Percentiles rank a stretch among this genome's conserved stretches.
These are phyloP conservation scores for Leistus spinibarbis DNA, from an alignment of 2,888 invertebrate species.

Conservation along the genomic window DNA sequence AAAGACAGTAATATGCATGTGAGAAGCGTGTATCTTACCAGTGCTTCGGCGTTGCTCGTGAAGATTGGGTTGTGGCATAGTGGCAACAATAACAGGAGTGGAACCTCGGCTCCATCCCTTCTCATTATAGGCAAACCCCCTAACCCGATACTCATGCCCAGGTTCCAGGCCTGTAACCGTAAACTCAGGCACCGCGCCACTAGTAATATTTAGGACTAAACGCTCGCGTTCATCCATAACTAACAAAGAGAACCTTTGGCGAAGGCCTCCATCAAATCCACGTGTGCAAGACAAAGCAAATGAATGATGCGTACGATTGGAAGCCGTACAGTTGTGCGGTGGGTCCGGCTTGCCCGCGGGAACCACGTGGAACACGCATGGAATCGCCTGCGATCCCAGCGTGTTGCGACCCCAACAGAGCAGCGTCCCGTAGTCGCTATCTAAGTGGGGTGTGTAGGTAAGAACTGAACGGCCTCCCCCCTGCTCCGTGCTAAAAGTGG, in stretches of 20 bases:
- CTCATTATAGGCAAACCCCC: slow-evolving; percentile 70
- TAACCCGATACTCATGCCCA: slow-evolving; percentile 57
- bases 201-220: slow-evolving; percentile 55
- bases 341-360: slow-evolving; percentile 69
- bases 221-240: slow-evolving; percentile 50
- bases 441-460: slow-evolving; percentile 64
- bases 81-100: slow-evolving; percentile 56
- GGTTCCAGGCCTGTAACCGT: slow-evolving; percentile 59
- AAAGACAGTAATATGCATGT: not conserved
- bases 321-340: slow-evolving; percentile 58
- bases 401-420: slow-evolving; percentile 76
- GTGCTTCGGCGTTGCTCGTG: slow-evolving; percentile 58
- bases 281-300: slow-evolving; percentile 59
- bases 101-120: slow-evolving; percentile 65
- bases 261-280: slow-evolving; percentile 63
- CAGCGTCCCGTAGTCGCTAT: slow-evolving; percentile 77
- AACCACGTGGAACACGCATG: slow-evolving; percentile 76
- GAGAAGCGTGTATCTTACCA: slow-evolving; percentile 27
- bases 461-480: slow-evolving; percentile 54
- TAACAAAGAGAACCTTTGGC: slow-evolving; percentile 58
- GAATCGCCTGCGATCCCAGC: slow-evolving; percentile 70
- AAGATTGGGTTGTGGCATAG: slow-evolving; percentile 58
- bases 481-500: slow-evolving; percentile 53
- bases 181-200: slow-evolving; percentile 57
- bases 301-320: slow-evolving; percentile 61